These are phyloP conservation scores for Lasiurus cinereus DNA, from an alignment of 2,113 vertebrate species.

Conservation along the genomic window DNA sequence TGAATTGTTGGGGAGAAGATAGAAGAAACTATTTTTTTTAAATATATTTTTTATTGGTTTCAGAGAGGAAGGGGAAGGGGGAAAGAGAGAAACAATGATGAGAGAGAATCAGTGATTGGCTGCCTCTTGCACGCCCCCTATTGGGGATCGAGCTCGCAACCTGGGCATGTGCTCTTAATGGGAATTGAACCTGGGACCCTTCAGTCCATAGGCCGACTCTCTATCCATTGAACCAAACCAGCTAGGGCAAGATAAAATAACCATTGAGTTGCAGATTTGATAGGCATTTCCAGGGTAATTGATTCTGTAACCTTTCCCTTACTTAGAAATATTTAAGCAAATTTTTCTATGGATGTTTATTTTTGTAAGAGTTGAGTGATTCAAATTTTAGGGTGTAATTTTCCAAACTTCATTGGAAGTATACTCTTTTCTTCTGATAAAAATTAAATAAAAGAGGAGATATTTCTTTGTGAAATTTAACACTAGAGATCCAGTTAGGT, in stretches of 20 bases:
- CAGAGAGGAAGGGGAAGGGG: too few relatives aligned
- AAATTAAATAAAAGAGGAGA: neutral
- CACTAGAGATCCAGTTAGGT: neutral
- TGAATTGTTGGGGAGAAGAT: neutral
- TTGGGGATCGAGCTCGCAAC: too few relatives aligned
- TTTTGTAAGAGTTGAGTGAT: slow-evolving; percentile 42
- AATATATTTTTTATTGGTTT: too few relatives aligned
- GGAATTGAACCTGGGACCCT: too few relatives aligned
- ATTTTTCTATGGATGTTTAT: neutral
- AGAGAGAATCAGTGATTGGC: too few relatives aligned
- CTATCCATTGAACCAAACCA: too few relatives aligned
- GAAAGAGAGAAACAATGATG: too few relatives aligned
- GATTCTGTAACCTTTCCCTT: slow-evolving; percentile 42
- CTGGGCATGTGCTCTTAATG: too few relatives aligned
- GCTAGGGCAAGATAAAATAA: neutral
- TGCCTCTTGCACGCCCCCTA: too few relatives aligned
- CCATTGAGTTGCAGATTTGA: neutral
- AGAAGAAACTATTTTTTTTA: neutral
- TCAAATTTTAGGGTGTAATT: slow-evolving; percentile 31
- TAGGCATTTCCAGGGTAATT: neutral
- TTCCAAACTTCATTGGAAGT: neutral
- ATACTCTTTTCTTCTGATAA: neutral
- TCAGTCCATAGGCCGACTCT: too few relatives aligned
- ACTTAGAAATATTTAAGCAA: neutral
- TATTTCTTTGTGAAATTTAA: slow-evolving; percentile 7